A percentile compares a stretch with the other conserved stretches of the same genome.
phyloP scores from a whole-genome alignment of 2,113 vertebrate species.

The Macquaria ambigua region DNA sequence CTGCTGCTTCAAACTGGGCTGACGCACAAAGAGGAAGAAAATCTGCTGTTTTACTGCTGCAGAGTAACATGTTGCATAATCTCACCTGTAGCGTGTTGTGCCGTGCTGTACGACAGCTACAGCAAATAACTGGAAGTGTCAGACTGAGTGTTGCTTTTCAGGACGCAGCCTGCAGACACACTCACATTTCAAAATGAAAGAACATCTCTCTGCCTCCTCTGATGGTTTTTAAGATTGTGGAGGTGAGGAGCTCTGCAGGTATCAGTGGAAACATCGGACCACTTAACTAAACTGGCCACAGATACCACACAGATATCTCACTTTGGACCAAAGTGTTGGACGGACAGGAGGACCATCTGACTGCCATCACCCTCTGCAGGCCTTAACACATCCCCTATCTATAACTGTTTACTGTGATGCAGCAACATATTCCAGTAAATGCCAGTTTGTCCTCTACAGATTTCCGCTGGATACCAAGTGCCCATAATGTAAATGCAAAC shows the following conservation, averaged over 20 bases:
- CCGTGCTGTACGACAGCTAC: not conserved
- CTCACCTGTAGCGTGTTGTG: conserved; percentile 15
- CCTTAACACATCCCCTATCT: not conserved
- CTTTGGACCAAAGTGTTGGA: not conserved
- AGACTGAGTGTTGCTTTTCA: not conserved
- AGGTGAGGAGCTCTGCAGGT: not conserved
- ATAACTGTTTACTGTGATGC: not conserved
- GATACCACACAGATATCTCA: not conserved
- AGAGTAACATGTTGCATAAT: conserved; percentile 9
- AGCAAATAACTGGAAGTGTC: not conserved
- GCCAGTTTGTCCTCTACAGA: not conserved
- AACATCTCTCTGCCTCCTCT: not conserved
- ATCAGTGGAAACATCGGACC: not conserved
- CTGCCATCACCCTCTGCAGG: not conserved
- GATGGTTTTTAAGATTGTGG: not conserved
- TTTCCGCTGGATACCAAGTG: not conserved
- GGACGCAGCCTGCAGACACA: not conserved
- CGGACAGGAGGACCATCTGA: not conserved
- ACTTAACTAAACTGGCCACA: not conserved
- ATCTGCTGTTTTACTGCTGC: conserved; percentile 12
- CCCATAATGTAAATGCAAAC: not conserved
- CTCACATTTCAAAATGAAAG: not conserved
- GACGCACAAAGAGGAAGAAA: not conserved
- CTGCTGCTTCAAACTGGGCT: not conserved
- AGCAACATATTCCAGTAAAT: not conserved